Evolutionary conservation across 1,140 invertebrate species (phyloP), one percentile per base, ranked within the genome.

Genomic region (Scaptodrosophila lebanonensis): DNA sequence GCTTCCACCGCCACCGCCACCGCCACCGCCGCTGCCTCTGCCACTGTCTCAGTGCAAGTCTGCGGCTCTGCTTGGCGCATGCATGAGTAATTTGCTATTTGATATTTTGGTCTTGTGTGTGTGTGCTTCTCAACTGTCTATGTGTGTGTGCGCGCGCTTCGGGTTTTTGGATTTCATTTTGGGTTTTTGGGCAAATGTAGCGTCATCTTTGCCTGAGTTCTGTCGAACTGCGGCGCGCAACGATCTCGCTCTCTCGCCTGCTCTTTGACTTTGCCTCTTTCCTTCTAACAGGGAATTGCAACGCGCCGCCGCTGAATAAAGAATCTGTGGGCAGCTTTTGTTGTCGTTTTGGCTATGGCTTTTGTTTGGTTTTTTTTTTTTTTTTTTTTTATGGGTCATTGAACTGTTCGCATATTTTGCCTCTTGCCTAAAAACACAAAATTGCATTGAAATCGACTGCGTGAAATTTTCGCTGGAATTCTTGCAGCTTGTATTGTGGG

Each of bases 31-130:
- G 12, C 12, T 25, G 32, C 27, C 1, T 9, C 3, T 29, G 9
- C 13, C 2, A 9, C 12, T 16, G 11, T 16, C 29, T 22, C 15
- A 44, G 47, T 61, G 20, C 29, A 54, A 48, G 49, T 38, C 35
- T 54, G 40, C 27, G 11, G 15, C 45, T 13, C 66, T 45, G 40
- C 48, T 44, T 50, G 33, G 43, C 66, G 62, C 67, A n/a, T n/a
- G n/a, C n/a, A 77, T 77, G 73, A 79, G 72, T 77, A 79, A 77
- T 79, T 77, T 77, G 73, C 73, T 73, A 77, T 77, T 77, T 77
- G 68, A 79, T 77, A 77, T 77, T 68, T 77, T 65, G 25, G 43
- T 45, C 18, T 45, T 48, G 36, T 53, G 61, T 58, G 32, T 56
- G 44, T 45, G 33, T 68, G 33, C 33, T 33, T 61, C 35, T 50